phyloP scores from a whole-genome alignment of 2,113 vertebrate genomes.

The Alaudala cheleensis region DNA sequence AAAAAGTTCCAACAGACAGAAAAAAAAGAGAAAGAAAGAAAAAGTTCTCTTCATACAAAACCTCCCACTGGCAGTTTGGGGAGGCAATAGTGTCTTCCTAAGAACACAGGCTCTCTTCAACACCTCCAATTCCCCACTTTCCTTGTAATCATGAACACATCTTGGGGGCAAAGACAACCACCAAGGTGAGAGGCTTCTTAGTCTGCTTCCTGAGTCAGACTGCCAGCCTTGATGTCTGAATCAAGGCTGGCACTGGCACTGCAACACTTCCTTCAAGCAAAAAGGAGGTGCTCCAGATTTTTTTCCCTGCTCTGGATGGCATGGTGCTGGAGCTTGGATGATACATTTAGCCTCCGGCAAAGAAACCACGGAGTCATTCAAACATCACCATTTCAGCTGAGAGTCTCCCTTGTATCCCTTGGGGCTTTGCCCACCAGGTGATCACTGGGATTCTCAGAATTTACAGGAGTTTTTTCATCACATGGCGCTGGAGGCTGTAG shows the following conservation, averaged over 20 bases:
- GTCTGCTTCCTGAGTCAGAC: not conserved
- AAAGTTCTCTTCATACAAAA: not conserved
- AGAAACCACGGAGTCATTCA: not conserved
- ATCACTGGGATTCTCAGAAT: not conserved
- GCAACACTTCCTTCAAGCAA: not conserved
- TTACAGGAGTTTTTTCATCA: not conserved
- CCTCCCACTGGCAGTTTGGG: not conserved
- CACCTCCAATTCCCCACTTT: rapidly evolving
- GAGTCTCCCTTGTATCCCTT: not conserved
- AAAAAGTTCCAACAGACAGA: not conserved
- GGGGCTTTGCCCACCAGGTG: not conserved
- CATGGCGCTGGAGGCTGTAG: rapidly evolving
- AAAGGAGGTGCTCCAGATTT: not conserved
- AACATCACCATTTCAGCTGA: not conserved
- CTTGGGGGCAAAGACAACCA: not conserved
- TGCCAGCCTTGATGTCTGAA: not conserved
- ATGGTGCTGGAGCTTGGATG: not conserved
- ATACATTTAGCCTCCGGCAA: not conserved
- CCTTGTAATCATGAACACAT: not conserved
- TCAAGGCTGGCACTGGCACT: not conserved
- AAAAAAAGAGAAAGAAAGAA: not conserved
- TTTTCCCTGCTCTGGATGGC: not conserved
- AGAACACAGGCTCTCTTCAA: not conserved
- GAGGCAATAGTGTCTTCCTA: not conserved
- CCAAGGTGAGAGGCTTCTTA: not conserved